Evolutionary conservation across 2,888 invertebrate species (phyloP), one percentile per base, ranked within the genome.

Genomic region (Heliconius cydno): DNA sequence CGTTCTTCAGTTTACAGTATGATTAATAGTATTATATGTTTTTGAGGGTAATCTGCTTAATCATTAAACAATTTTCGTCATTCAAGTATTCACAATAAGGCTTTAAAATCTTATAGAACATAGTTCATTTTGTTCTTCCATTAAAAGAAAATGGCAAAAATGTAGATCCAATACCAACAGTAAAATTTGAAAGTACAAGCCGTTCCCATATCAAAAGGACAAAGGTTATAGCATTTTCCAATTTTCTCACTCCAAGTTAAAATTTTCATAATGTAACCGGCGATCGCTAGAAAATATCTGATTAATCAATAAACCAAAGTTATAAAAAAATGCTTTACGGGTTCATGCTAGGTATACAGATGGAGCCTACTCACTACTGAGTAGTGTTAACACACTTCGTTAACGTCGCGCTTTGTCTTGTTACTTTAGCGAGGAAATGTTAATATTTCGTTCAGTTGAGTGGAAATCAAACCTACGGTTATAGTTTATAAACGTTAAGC

Each of bases 211-310:
- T 38, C 12, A 22, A 68, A 38, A 67, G 30, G 66, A 34, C 66
- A 67, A 67, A 68, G 67, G 67, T 68, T 22, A 38, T 68, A 68
- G 38, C 67, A 66, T 66, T 66, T 66, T 19, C 9, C 30, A 66
- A 7, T 68, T 68, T 38, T 34, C 67, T 38, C 34, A 38, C n/a
- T 65, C 3, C 7, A 15, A 65, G 15, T 7, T 28, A 28, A 68
- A 38, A 68, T 22, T 68, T 68, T 68, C 12, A 4, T n/a, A 34
- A 68, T 38, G 10, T 7, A 68, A 38, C 12, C 22, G 22, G 12
- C 22, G 34, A 34, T 22, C 10, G 22, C 10, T 22, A 66, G 15
- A 7, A 66, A 34, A 67, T 22, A 34, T 30, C 10, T 30, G 34
- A 15, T 67, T 34, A 5, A 34, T 2, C n/a, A n/a, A n/a, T 65